Conservation (phyloP, 1,140 invertebrate species). For the Parasteatoda tepidariorum region DNA sequence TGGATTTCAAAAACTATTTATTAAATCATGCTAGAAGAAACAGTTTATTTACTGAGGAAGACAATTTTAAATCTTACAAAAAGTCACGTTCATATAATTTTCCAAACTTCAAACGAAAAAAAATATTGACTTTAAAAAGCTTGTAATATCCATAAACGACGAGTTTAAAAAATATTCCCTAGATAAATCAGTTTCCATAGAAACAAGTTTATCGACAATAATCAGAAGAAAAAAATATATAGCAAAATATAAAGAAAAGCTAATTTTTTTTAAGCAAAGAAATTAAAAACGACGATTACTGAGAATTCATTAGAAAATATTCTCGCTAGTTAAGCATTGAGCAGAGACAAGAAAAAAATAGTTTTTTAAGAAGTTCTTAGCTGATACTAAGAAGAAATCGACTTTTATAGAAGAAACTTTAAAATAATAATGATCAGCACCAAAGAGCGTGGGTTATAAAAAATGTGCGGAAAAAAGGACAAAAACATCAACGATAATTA, state of each 20-base stretch:
- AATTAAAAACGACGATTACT: not conserved
- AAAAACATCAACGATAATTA: slow-evolving; percentile 51
- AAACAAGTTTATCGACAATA: not conserved
- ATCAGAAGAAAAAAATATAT: too few relatives aligned
- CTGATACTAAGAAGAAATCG: slow-evolving; percentile 10
- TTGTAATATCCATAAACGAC: too few relatives aligned
- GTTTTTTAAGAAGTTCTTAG: not conserved
- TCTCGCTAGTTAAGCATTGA: not conserved
- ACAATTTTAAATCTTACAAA: too few relatives aligned
- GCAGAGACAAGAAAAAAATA: not conserved
- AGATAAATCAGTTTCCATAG: too few relatives aligned
- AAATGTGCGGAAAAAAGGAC: not conserved
- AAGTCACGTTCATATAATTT: too few relatives aligned
- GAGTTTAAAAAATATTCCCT: too few relatives aligned
- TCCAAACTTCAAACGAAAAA: too few relatives aligned
- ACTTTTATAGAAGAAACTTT: slow-evolving; percentile 40
- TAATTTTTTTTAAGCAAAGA: not conserved
- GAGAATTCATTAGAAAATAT: not conserved
- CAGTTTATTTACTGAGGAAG: too few relatives aligned
- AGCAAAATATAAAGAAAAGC: not conserved
- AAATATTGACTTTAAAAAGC: too few relatives aligned
- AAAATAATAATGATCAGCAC: slow-evolving; percentile 34
- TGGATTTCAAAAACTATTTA: too few relatives aligned
- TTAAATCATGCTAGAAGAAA: too few relatives aligned
- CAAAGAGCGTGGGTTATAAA: too few relatives aligned